These are phyloP conservation scores for Onychomys arenicola DNA, from an alignment of 2,797 vertebrate genomes.

Conservation along the genomic window DNA sequence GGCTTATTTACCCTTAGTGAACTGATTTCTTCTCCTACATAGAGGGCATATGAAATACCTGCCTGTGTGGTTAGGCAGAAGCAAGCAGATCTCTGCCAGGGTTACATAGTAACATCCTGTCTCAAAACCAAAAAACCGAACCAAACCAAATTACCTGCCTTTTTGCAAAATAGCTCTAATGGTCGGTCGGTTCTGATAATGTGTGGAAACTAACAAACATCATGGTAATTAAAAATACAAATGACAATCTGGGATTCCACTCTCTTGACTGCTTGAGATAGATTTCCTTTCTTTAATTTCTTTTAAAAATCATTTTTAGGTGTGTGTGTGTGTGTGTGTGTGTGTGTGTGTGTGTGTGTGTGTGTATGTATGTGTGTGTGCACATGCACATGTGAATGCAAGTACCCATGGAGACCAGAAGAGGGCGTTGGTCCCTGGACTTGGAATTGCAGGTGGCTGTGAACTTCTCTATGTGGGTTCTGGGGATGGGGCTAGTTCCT, in stretches of 20 bases:
- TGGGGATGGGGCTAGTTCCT: not conserved
- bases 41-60: not conserved
- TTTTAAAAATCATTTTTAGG: not conserved
- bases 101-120: not conserved
- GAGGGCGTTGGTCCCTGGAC: not conserved
- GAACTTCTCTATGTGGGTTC: not conserved
- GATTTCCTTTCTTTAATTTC: not conserved
- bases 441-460: not conserved
- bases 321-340: not conserved
- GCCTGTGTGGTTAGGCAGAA: not conserved
- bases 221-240: not conserved
- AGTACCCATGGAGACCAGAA: not conserved
- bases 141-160: not conserved
- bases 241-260: not conserved
- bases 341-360: not conserved
- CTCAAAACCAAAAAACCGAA: not conserved
- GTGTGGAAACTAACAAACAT: constrained; percentile 7
- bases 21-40: not conserved
- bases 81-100: not conserved
- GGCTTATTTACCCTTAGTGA: not conserved
- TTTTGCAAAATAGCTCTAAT: constrained; percentile 3
- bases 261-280: not conserved
- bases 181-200: not conserved
- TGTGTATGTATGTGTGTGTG: not conserved
- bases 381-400: not conserved